Evolutionary conservation across 2,888 invertebrate genomes (phyloP).

Genomic region (Sesia apiformis): DNA sequence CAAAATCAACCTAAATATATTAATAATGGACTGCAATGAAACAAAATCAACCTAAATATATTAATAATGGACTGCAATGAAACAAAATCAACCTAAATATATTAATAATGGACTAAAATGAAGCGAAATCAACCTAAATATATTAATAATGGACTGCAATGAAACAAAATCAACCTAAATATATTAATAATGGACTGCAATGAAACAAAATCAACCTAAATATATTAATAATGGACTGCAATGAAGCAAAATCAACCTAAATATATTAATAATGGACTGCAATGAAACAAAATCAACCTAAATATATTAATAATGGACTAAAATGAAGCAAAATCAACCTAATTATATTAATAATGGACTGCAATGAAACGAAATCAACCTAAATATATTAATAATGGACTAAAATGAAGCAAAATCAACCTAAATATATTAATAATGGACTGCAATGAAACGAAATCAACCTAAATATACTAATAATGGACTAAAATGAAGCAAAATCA

Average conservation of each 20-base stretch:
- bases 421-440: not conserved
- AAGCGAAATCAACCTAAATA: too few species aligned
- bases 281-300: too few species aligned
- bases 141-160: not conserved
- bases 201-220: too few species aligned
- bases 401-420: too few species aligned
- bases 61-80: not conserved
- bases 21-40: not conserved
- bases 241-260: too few species aligned
- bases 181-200: not conserved
- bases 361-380: too few species aligned
- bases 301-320: not conserved
- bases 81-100: too few species aligned
- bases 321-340: too few species aligned
- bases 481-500: not conserved
- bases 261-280: not conserved
- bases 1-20: too few species aligned
- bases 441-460: not conserved
- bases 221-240: not conserved
- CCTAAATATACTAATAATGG: not conserved
- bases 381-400: not conserved
- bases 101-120: not conserved
- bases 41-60: too few species aligned
- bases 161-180: too few species aligned
- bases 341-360: not conserved